Evolutionary conservation across 2,797 vertebrate species (phyloP), one percentile per base, ranked within the genome.

Genomic region (Clamator glandarius): DNA sequence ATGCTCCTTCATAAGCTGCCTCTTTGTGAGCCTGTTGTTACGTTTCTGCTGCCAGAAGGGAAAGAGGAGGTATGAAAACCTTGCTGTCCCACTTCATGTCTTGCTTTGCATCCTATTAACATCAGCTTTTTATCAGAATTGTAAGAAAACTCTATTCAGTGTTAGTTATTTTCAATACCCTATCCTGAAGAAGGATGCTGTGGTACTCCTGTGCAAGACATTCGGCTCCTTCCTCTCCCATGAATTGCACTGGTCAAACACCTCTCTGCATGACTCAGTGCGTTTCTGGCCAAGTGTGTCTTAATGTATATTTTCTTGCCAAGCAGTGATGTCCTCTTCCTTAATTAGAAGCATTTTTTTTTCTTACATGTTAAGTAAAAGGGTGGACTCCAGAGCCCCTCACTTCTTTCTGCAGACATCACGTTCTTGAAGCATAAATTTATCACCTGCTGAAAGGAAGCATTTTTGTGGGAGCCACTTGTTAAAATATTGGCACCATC

Each of bases 381-480:
- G 25, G 21, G 29, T 1, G 4, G 24, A 63, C 73, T 84, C 55
- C 87, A 84, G 35, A 77, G 19, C 36, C 35, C 11, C 39, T 64
- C 33, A 24, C 25, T 55, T 85, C 68, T 90, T 83, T 72, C 74
- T 64, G 51, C 41, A 87, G 64, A 68, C 64, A n/a, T 67, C 61
- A 28, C 50, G 68, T 77, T 61, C 44, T 46, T 2, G 2, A 73
- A 72, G 35, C 0, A 5, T 33, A 54, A 84, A 87, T 90, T 84
- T 90, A 92, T 92, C 87, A 81, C 74, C 51, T 80, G 84, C 79
- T 77, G 69, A 81, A 77, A 84, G 70, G 66, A 67, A 77, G 50
- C 0, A 1, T 54, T 84, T 92, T 68, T 87, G 75, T 84, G 84
- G 28, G 66, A 87, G 55, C 75, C 79, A 68, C 90, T 87, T 90